Base-by-base conservation (phyloP, 2,888 invertebrate species). In the Nasonia oneida region DNA sequence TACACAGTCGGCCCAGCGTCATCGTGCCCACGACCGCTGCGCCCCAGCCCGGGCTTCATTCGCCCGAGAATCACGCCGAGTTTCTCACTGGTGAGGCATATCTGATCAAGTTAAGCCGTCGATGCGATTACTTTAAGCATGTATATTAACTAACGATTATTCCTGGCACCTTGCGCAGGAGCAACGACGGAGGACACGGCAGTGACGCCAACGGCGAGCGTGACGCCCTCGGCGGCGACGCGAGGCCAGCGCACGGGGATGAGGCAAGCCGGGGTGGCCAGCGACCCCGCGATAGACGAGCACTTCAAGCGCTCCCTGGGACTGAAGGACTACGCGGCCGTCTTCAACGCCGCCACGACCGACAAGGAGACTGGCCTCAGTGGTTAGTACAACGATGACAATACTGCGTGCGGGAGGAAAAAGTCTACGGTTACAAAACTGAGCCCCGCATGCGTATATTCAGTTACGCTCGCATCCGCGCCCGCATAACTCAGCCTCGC, bases 301-400 rank as follows among this genome's bases (percentile, higher is more conserved):
- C 98, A 99, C 94, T 99, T 99, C 94, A 95, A 98, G 84, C 96
- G 98, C 87, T 98, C 98, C 1, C 95, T 99, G 88, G 98, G 98
- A 84, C 96, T 96, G 89, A 96, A 97, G 86, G 92, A 93, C 71
- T 93, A 93, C 87, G 93, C 93, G 18, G 93, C 93, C 4, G 93
- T 93, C 23, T 93, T 93, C 87, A 91, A 93, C 83, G 93, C 92
- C 12, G 89, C 89, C 80, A 88, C 89, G 81, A 88, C 90, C 73
- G 93, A 93, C 89, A 93, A 92, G 87, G 93, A 93, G 80, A 89
- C 93, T 61, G 93, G 93, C 74, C 91, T 93, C 84, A 93, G 92
- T 85, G 93, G 93, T 93, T 84, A 90, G 90, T 89, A 39, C 33
- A 61, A 3, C 3, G 4, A 37, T 37, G 37, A 37, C 37, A 37